Evolutionary conservation across 2,113 vertebrate species (phyloP).

Genomic region (Sander vitreus): DNA sequence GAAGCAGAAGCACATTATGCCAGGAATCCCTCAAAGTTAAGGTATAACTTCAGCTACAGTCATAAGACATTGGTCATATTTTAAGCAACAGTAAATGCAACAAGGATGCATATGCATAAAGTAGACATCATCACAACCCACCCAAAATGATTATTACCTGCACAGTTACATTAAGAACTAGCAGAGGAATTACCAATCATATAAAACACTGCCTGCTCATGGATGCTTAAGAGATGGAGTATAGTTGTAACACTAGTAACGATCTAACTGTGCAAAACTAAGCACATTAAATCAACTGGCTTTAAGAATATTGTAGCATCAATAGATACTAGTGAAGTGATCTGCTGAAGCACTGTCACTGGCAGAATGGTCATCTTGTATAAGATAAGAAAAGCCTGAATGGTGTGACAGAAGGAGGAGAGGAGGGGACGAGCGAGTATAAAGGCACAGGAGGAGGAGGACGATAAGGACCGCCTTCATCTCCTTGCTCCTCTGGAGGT

Average conservation of each 20-base stretch:
- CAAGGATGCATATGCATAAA: neutral
- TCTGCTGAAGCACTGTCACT: neutral
- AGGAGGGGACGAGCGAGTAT: neutral
- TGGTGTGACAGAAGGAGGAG: neutral
- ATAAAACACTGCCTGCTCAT: neutral
- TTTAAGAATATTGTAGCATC: neutral
- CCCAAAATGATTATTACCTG: too few species aligned
- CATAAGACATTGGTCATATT: neutral
- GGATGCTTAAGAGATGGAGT: neutral
- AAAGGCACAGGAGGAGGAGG: neutral
- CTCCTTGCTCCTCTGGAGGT: constrained; percentile 10
- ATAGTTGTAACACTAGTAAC: neutral
- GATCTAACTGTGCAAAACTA: neutral
- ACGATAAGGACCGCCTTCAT: neutral
- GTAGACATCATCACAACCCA: too few species aligned
- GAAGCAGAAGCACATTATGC: neutral
- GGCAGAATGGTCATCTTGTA: neutral
- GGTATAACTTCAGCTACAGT: too few species aligned
- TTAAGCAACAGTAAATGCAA: neutral
- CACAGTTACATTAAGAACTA: too few species aligned
- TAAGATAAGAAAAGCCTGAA: neutral
- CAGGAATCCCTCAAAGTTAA: too few species aligned
- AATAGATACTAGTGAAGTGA: neutral
- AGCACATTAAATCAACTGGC: neutral
- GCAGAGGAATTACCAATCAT: too few species aligned